phyloP scores from a whole-genome alignment of 2,888 invertebrate genomes.

The Ormia ochracea region DNA sequence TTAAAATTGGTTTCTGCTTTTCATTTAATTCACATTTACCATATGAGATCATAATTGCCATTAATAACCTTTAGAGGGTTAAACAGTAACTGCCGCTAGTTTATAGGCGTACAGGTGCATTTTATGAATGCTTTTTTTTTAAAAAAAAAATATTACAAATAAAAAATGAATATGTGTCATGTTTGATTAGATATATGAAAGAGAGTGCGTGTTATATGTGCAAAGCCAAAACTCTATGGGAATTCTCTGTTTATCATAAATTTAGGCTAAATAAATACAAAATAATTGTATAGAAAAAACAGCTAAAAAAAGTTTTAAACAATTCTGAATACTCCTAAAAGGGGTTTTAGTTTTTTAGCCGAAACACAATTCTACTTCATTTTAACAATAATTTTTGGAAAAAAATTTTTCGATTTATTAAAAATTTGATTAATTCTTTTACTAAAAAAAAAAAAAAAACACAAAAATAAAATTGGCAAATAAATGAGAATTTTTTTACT shows the following conservation, averaged over 20 bases:
- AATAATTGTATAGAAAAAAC: no score
- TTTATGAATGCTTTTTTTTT: not conserved
- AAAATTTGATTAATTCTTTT: no score
- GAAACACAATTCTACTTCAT: no score
- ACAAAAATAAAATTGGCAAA: no score
- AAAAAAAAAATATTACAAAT: not conserved
- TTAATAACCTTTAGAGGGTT: not conserved
- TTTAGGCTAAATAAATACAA: not conserved
- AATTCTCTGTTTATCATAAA: not conserved
- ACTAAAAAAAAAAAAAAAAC: no score
- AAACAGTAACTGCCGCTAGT: conserved; percentile 1
- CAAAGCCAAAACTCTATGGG: not conserved
- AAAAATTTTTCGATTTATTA: no score
- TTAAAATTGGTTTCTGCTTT: conserved; percentile 35
- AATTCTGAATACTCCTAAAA: no score
- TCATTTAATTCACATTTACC: conserved; percentile 31
- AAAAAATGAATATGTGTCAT: conserved; percentile 44
- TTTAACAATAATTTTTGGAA: no score
- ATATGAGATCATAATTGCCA: conserved; percentile 41
- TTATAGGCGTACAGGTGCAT: conserved; percentile 24
- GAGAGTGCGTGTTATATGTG: no score
- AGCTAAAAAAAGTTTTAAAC: no score
- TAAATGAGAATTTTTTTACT: no score
- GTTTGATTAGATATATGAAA: conserved; percentile 22
- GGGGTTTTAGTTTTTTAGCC: no score